Evolutionary conservation across 1,140 invertebrate species (phyloP).

Genomic region (Adelges cooleyi): DNA sequence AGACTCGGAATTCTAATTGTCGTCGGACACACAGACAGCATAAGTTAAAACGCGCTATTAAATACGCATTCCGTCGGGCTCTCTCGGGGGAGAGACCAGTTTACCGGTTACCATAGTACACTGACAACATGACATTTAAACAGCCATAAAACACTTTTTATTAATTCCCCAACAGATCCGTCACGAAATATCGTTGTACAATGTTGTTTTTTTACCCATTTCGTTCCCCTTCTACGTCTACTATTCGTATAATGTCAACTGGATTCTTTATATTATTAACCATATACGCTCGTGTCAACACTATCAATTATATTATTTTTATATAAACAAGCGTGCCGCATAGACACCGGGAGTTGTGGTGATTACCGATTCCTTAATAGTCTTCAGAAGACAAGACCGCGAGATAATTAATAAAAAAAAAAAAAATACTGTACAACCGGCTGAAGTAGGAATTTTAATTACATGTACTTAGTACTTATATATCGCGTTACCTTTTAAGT

Average conservation of each 20-base stretch:
- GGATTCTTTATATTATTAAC: constrained; percentile 25
- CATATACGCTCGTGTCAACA: constrained; percentile 23
- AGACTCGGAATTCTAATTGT: constrained; percentile 29
- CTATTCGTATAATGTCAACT: constrained; percentile 16
- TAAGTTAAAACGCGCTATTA: constrained; percentile 28
- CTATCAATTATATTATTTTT: constrained; percentile 20
- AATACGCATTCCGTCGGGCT: constrained; percentile 25
- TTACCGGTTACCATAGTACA: constrained; percentile 19
- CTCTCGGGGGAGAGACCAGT: constrained; percentile 24
- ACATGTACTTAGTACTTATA: neutral
- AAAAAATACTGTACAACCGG: neutral
- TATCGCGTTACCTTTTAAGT: too few species aligned
- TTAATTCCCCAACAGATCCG: constrained; percentile 28
- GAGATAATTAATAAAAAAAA: constrained; percentile 25
- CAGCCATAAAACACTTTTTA: constrained; percentile 29
- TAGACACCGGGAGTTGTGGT: constrained; percentile 1
- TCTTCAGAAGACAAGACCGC: constrained; percentile 4
- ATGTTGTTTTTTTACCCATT: constrained; percentile 20
- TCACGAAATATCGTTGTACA: constrained; percentile 16
- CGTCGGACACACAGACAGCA: constrained; percentile 26
- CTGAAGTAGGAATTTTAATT: constrained; percentile 16
- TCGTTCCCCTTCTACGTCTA: neutral
- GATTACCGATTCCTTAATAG: constrained; percentile 18
- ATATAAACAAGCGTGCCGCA: constrained; percentile 22
- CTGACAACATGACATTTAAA: constrained; percentile 28